Evolutionary conservation across 2,888 invertebrate species (phyloP).

Genomic region (Philonicus albiceps): DNA sequence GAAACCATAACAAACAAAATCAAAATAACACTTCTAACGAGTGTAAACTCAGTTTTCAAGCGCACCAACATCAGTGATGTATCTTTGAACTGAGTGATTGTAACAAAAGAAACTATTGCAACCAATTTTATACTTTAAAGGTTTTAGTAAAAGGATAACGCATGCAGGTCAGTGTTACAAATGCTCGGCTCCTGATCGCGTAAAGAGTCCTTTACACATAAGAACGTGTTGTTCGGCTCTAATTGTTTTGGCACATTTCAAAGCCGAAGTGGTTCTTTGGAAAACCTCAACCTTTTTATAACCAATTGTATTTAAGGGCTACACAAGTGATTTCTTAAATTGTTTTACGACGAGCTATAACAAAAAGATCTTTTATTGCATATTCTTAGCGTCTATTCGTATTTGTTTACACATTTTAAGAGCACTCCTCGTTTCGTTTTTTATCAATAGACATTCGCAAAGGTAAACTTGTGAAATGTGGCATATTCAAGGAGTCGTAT

Average conservation of each 20-base stretch:
- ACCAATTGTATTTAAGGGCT: neutral
- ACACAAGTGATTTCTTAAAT: neutral
- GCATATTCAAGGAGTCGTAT: neutral
- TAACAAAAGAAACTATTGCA: neutral
- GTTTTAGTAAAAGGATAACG: neutral
- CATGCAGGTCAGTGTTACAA: neutral
- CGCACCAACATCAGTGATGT: neutral
- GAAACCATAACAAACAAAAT: neutral
- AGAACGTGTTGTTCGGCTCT: slow-evolving; percentile 25
- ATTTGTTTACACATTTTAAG: neutral
- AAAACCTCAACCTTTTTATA: slow-evolving; percentile 1
- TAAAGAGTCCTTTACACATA: neutral
- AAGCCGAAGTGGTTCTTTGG: slow-evolving; percentile 10
- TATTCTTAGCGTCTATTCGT: neutral
- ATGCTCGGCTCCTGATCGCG: neutral
- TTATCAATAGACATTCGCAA: neutral
- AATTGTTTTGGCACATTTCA: slow-evolving; percentile 46
- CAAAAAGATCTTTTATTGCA: neutral
- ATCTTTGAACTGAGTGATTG: neutral
- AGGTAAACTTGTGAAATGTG: slow-evolving; percentile 6
- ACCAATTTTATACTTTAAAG: neutral
- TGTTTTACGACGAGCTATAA: neutral
- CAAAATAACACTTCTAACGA: neutral
- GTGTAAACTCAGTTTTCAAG: neutral
- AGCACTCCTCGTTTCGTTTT: neutral